Conservation (phyloP, 1,140 invertebrate genomes). For the Eupristina koningsbergeri region DNA sequence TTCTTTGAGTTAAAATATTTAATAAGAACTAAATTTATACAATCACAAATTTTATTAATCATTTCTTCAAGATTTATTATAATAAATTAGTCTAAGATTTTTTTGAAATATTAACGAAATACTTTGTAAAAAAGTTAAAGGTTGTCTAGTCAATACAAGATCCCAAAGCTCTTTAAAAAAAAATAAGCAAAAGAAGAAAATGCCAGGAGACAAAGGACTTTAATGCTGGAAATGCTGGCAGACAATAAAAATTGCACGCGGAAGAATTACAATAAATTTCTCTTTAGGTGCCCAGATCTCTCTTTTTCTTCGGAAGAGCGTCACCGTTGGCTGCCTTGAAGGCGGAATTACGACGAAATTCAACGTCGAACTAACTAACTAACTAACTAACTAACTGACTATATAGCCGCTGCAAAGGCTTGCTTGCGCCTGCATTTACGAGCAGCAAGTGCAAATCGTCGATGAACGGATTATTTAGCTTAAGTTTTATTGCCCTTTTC, state of each 20-base stretch:
- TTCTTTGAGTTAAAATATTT: not conserved
- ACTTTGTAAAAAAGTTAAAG: constrained; percentile 12
- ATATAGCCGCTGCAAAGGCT: constrained; percentile 10
- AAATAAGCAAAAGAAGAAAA: not conserved
- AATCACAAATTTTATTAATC: not conserved
- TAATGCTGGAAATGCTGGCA: not conserved
- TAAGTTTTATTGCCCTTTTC: constrained; percentile 54
- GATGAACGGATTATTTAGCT: constrained; percentile 52
- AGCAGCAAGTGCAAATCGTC: constrained; percentile 53
- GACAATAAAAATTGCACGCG: constrained; percentile 40
- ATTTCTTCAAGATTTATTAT: constrained; percentile 7
- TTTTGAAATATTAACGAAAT: not conserved
- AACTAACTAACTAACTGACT: no score
- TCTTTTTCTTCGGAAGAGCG: constrained; percentile 35
- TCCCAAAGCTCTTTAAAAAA: not conserved
- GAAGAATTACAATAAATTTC: constrained; percentile 49
- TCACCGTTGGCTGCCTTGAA: not conserved
- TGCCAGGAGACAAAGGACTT: not conserved
- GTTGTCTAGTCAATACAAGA: constrained; percentile 30
- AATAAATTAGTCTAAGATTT: constrained; percentile 11
- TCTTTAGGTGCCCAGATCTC: constrained; percentile 26
- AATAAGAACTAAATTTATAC: not conserved
- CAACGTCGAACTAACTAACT: constrained; percentile 5
- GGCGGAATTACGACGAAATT: constrained; percentile 48
- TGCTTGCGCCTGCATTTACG: constrained; percentile 45